A percentile compares a stretch with the other conserved stretches of the same genome.
phyloP scores from a whole-genome alignment of 2,113 vertebrate species.

The Cheilinus undulatus region DNA sequence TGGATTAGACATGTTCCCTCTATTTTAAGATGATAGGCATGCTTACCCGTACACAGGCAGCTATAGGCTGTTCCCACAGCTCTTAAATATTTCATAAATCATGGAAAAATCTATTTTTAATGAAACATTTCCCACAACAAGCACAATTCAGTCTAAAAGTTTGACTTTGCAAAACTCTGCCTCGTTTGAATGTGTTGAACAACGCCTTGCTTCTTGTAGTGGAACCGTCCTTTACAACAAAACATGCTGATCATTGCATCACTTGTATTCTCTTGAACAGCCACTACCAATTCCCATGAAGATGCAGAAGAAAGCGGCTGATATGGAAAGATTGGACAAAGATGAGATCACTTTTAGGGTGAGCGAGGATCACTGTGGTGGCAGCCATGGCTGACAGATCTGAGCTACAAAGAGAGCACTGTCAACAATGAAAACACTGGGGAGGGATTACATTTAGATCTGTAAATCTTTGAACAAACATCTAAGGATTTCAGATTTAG shows the following conservation, averaged over 20 bases:
- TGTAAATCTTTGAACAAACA: background rate
- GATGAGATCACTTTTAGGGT: conserved; percentile 23
- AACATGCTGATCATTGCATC: conserved; percentile 1
- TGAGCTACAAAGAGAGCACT: background rate
- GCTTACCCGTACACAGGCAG: conserved; percentile 12
- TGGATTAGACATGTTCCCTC: conserved; percentile 40
- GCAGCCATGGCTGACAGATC: conserved; percentile 1
- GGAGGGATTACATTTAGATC: background rate
- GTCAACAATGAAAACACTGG: background rate
- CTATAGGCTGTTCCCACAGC: background rate
- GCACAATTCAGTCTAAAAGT: background rate
- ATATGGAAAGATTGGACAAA: conserved; percentile 34
- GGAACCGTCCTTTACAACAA: background rate
- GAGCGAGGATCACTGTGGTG: background rate
- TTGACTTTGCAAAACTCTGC: background rate
- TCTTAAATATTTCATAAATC: background rate
- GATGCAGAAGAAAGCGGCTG: conserved; percentile 38
- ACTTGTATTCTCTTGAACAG: background rate
- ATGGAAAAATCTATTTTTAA: background rate
- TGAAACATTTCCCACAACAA: background rate
- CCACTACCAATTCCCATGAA: conserved; percentile 40
- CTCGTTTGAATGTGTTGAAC: background rate
- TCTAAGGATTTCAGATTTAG: background rate
- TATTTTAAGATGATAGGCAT: conserved; percentile 23
- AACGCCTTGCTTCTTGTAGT: background rate